Evolutionary conservation across 2,888 invertebrate genomes (phyloP).

Genomic region (Acanthosepion esculentum): DNA sequence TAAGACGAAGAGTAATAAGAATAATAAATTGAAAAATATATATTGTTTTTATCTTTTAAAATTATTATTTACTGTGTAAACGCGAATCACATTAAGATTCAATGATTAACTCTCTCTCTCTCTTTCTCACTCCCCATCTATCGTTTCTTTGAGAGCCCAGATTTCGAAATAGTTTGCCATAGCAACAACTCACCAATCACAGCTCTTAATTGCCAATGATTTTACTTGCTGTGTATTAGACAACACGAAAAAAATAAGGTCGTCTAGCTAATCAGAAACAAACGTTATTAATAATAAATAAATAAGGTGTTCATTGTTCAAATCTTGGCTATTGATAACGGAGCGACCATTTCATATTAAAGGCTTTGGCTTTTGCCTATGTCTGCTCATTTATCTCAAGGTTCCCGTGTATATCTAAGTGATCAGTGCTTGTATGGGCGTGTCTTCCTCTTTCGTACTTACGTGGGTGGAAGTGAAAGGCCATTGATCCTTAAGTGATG

Average conservation of each 20-base stretch:
- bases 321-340: no score
- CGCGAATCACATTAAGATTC: not conserved
- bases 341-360: no score
- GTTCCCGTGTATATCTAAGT: no score
- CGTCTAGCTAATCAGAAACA: not conserved
- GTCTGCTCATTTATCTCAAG: no score
- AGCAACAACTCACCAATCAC: not conserved
- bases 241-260: not conserved
- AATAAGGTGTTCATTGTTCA: no score
- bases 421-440: no score
- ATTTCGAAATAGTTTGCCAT: not conserved
- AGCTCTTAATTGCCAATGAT: not conserved
- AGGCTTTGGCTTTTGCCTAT: no score
- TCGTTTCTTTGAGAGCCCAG: not conserved
- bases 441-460: no score
- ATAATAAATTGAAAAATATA: not conserved
- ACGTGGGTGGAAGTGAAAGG: no score
- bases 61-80: not conserved
- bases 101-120: not conserved
- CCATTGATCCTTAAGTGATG: no score
- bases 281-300: no score
- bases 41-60: not conserved
- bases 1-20: no score
- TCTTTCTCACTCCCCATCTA: not conserved
- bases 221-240: not conserved